Base-by-base conservation (phyloP, 2,797 vertebrate species). In the Etheostoma nigrum region DNA sequence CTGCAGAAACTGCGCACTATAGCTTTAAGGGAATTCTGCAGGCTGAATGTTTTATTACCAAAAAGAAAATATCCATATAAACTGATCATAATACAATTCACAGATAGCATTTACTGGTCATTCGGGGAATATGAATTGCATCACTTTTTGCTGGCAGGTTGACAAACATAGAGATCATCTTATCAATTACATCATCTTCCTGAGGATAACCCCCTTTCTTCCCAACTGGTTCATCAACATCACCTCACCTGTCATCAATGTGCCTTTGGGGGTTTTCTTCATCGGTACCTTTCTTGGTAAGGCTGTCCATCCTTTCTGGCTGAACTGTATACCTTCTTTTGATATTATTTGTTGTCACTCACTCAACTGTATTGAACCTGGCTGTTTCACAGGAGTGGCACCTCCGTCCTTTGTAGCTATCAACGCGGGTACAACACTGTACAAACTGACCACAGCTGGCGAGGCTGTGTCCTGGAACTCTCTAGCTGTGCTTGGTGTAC, bases 221-320 rank as follows among this genome's bases (percentile, higher is more conserved):
- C 98, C 98, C 30, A 99, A 99, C 91, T 99, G 98, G 98, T 99
- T 99, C 94, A 99, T 99, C 94, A 99, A 99, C 92, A 99, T 99
- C 89, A 99, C 98, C 30, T 98, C 98, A 67, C 98, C 98, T 67
- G 96, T 99, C 88, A 99, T 99, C 93, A 98, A 99, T 0, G 98
- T 99, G 84, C 98, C 98, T 86, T 81, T 99, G 80, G 97, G 98
- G 83, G 96, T 99, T 71, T 99, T 99, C 95, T 99, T 99, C 94
- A 88, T 99, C 45, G 98, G 98, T 49, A 99, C 98, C 55, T 99
- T 99, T 88, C 90, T 99, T 66, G 98, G 98, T 99, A 96, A 97
- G 96, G 27, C 30, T 67, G 3, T 57, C 10, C 23, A 0, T 61
- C 4, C 5, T 18, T 18, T 42, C 21, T 42, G 3, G 33, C 42